A percentile compares a stretch with the other conserved stretches of the same genome.
Conservation (phyloP, 2,797 vertebrate species). For the Spheniscus humboldti region DNA sequence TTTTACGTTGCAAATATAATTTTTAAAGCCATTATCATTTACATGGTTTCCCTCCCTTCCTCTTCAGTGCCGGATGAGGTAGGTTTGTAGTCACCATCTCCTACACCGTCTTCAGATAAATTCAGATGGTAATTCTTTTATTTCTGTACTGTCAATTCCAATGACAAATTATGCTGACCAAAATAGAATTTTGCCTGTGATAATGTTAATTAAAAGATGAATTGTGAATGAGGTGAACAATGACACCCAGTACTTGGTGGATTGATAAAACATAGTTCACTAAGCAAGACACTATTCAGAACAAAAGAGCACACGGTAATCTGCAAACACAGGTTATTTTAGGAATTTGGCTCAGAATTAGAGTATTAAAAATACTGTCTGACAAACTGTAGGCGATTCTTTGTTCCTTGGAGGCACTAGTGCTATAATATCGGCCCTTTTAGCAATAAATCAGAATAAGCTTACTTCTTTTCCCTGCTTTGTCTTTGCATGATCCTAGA, state of each 20-base stretch:
- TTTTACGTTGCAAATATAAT: constrained; percentile 20
- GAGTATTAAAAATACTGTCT: constrained; percentile 50
- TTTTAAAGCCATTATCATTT: constrained; percentile 24
- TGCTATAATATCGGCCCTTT: neutral
- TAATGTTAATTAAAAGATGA: constrained; percentile 67
- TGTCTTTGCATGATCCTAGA: neutral
- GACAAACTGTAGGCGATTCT: constrained; percentile 34
- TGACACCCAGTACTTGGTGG: constrained; percentile 39
- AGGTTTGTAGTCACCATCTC: constrained; percentile 22
- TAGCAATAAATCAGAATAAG: neutral
- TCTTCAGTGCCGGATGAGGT: neutral
- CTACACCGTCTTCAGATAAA: constrained; percentile 2
- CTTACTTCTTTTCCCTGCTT: neutral
- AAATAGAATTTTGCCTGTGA: constrained; percentile 60
- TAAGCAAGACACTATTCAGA: constrained; percentile 56
- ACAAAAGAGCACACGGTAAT: constrained; percentile 39
- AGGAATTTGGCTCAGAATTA: constrained; percentile 31
- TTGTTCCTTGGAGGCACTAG: constrained; percentile 22
- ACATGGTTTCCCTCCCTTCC: constrained; percentile 1
- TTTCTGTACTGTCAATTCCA: constrained; percentile 48
- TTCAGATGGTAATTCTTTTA: constrained; percentile 58
- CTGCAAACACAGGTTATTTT: constrained; percentile 59
- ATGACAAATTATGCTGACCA: constrained; percentile 54
- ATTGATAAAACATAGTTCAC: constrained; percentile 55
- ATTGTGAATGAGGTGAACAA: constrained; percentile 66